These are phyloP conservation scores for Ariolimax columbianus DNA, from an alignment of 2,888 invertebrate genomes.

Conservation along the genomic window DNA sequence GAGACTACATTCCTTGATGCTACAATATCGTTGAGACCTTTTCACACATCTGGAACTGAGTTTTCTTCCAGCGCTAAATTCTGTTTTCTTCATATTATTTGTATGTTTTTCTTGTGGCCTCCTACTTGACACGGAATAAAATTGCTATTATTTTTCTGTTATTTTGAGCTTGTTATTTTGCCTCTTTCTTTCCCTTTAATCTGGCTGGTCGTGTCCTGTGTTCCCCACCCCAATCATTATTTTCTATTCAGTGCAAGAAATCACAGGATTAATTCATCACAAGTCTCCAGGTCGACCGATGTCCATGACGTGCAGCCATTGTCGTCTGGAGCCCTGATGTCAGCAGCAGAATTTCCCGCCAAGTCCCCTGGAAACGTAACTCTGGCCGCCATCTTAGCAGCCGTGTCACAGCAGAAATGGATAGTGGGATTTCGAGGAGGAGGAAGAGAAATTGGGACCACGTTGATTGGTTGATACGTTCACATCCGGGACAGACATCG, in stretches of 20 bases:
- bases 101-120: not conserved
- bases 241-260: slow-evolving; percentile 41
- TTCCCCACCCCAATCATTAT: slow-evolving; percentile 21
- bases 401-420: slow-evolving; percentile 43
- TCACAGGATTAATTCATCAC: slow-evolving; percentile 51
- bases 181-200: not conserved
- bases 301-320: slow-evolving; percentile 48
- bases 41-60: not conserved
- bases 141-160: not conserved
- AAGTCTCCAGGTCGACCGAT: slow-evolving; percentile 48
- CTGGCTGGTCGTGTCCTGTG: not conserved
- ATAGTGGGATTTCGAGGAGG: slow-evolving; percentile 32
- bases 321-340: slow-evolving; percentile 46
- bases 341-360: slow-evolving; percentile 47
- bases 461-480: slow-evolving; percentile 50
- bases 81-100: not conserved
- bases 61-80: not conserved
- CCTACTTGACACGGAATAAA: not conserved
- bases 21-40: no score
- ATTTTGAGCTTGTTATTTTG: not conserved
- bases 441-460: slow-evolving; percentile 41
- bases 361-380: slow-evolving; percentile 41
- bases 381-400: slow-evolving; percentile 44
- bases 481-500: slow-evolving; percentile 46
- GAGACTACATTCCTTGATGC: no score